phyloP scores from a whole-genome alignment of 2,888 invertebrate genomes.

The Torymus texanus region DNA sequence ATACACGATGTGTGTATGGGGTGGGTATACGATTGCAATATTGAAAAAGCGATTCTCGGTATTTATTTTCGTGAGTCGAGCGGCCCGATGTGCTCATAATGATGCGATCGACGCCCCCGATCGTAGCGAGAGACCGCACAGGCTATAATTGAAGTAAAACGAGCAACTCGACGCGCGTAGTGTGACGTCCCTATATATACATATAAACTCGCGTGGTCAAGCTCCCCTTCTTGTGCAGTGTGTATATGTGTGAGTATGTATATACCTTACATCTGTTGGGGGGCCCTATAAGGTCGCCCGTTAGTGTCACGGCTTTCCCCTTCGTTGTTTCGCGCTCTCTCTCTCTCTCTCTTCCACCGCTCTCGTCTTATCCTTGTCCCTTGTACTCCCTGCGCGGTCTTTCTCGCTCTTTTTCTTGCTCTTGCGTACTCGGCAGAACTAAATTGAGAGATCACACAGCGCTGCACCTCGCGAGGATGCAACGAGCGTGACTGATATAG shows the following conservation, averaged over 20 bases:
- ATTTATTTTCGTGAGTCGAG: conserved; percentile 20
- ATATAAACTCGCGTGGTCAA: too few species aligned
- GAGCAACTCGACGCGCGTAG: conserved; percentile 18
- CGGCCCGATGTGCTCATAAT: conserved; percentile 41
- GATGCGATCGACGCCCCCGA: conserved; percentile 48
- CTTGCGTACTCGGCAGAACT: not conserved
- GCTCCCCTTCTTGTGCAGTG: not conserved
- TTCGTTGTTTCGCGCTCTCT: not conserved
- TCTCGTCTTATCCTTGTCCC: too few species aligned
- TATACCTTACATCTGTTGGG: conserved; percentile 50
- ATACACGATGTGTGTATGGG: too few species aligned
- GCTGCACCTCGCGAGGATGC: not conserved
- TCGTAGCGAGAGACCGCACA: not conserved
- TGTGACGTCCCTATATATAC: not conserved
- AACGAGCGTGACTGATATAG: not conserved
- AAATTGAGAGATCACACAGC: conserved; percentile 53
- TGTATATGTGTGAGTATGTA: not conserved
- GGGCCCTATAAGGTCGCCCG: conserved; percentile 39
- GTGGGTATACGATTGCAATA: conserved; percentile 11
- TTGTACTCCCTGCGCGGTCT: not conserved
- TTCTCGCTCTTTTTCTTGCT: not conserved
- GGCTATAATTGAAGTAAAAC: conserved; percentile 49
- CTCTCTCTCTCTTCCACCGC: not conserved
- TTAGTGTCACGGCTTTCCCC: conserved; percentile 30
- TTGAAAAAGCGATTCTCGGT: conserved; percentile 33